phyloP scores from a whole-genome alignment of 1,140 invertebrate genomes.

The Sinella curviseta region DNA sequence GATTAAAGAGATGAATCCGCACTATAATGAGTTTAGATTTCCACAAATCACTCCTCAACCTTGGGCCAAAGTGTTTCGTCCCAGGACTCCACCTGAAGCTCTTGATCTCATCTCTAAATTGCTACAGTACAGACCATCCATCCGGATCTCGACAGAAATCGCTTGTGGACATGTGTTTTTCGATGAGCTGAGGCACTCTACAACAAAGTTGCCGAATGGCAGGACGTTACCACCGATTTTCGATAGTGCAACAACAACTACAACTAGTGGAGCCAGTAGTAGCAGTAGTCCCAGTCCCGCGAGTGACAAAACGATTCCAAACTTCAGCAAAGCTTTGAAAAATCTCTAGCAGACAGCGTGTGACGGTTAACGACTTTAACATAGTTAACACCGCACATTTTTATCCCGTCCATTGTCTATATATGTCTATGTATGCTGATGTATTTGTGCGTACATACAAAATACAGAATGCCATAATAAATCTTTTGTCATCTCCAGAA shows the following conservation, averaged over 20 bases:
- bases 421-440: too few species aligned
- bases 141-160: constrained; percentile 63
- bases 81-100: constrained; percentile 65
- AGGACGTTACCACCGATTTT: constrained; percentile 32
- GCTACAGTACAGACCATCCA: constrained; percentile 65
- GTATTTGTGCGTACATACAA: too few species aligned
- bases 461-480: too few species aligned
- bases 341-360: too few species aligned
- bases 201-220: constrained; percentile 41
- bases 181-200: constrained; percentile 63
- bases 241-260: not conserved
- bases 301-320: too few species aligned
- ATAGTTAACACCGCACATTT: too few species aligned
- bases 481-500: too few species aligned
- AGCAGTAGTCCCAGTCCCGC: too few species aligned
- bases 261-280: not conserved
- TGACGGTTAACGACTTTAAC: too few species aligned
- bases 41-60: constrained; percentile 66
- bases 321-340: too few species aligned
- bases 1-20: constrained; percentile 69
- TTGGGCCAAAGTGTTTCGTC: constrained; percentile 56
- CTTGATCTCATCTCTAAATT: constrained; percentile 65
- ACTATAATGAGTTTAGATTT: constrained; percentile 70
- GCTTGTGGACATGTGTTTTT: constrained; percentile 68
- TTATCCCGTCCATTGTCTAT: too few species aligned